Evolutionary conservation across 92 coral and sea anemone species (phyloP).

Genomic region (Galaxea fascicularis): DNA sequence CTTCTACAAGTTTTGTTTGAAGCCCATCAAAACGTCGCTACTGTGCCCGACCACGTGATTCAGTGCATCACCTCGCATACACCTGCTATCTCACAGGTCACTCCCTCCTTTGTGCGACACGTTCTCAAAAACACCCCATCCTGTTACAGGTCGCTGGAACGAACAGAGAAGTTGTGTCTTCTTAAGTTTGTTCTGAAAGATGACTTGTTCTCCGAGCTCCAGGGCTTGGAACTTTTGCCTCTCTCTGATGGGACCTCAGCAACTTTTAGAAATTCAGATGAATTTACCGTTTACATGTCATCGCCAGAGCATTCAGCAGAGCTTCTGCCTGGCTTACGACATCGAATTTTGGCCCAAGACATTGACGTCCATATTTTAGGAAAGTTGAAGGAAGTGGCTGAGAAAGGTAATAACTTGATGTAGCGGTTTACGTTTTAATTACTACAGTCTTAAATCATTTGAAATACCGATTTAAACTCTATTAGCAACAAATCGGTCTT

Average conservation of each 20-base stretch:
- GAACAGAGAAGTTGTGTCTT: conserved; percentile 60
- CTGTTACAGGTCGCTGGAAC: conserved; percentile 23
- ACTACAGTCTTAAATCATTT: too few species aligned
- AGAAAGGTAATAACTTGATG: conserved; percentile 28
- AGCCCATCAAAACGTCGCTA: conserved; percentile 52
- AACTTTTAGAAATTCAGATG: conserved; percentile 29
- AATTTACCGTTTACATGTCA: conserved; percentile 58
- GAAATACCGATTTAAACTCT: too few species aligned
- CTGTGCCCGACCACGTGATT: conserved; percentile 63
- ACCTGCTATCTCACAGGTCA: conserved; percentile 3
- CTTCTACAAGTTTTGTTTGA: conserved; percentile 23
- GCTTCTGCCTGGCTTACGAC: conserved; percentile 75
- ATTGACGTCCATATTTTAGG: conserved; percentile 34
- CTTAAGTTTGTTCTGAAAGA: conserved; percentile 76
- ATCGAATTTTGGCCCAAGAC: conserved; percentile 62
- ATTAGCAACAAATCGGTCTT: too few species aligned
- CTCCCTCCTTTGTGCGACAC: conserved; percentile 64
- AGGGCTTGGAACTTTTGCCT: conserved; percentile 80
- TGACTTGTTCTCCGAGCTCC: conserved; percentile 45
- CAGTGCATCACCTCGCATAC: conserved; percentile 7
- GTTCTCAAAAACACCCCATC: conserved; percentile 44
- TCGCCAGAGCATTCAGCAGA: conserved; percentile 68
- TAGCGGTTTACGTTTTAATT: too few species aligned
- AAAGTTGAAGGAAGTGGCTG: conserved; percentile 49
- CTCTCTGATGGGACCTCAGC: conserved; percentile 61